A percentile compares a stretch with the other conserved stretches of the same genome.
Evolutionary conservation across 2,113 vertebrate species (phyloP).

Genomic region (Cacatua alba): DNA sequence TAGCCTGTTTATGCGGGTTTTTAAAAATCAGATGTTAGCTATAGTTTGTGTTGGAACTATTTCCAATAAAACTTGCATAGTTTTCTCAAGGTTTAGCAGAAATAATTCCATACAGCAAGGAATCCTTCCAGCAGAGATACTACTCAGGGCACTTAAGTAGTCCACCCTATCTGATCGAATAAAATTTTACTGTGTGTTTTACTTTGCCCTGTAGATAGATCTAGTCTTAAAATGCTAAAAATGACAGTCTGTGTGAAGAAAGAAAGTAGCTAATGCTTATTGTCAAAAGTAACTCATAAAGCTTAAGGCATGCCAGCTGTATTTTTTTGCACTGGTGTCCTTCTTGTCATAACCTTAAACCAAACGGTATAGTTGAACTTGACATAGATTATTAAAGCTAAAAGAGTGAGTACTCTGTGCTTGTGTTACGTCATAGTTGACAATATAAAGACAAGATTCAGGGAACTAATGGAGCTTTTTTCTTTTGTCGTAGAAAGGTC

Average conservation of each 20-base stretch:
- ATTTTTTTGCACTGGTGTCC: conserved; percentile 30
- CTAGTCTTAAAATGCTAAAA: conserved; percentile 54
- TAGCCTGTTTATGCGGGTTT: background rate
- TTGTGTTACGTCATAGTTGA: conserved; percentile 77
- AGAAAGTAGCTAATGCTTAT: conserved; percentile 39
- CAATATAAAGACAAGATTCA: conserved; percentile 74
- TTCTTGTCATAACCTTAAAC: conserved; percentile 66
- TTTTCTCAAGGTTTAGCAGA: conserved; percentile 20
- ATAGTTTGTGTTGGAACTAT: background rate
- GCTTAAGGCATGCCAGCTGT: conserved; percentile 48
- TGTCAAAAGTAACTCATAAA: conserved; percentile 38
- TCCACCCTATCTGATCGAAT: background rate
- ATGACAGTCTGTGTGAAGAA: conserved; percentile 7
- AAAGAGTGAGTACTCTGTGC: conserved; percentile 55
- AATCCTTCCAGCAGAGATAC: background rate
- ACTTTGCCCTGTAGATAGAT: conserved; percentile 30
- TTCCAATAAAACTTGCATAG: background rate
- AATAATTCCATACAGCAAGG: background rate
- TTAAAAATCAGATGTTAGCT: background rate
- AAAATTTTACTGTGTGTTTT: conserved; percentile 47
- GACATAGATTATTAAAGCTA: conserved; percentile 73
- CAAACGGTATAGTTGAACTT: conserved; percentile 57
- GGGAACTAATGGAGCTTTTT: conserved; percentile 71
- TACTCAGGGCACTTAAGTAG: conserved; percentile 17
- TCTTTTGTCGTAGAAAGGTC: conserved; percentile 80